Base-by-base conservation (phyloP, 2,797 vertebrate genomes). In the Astyanax mexicanus region DNA sequence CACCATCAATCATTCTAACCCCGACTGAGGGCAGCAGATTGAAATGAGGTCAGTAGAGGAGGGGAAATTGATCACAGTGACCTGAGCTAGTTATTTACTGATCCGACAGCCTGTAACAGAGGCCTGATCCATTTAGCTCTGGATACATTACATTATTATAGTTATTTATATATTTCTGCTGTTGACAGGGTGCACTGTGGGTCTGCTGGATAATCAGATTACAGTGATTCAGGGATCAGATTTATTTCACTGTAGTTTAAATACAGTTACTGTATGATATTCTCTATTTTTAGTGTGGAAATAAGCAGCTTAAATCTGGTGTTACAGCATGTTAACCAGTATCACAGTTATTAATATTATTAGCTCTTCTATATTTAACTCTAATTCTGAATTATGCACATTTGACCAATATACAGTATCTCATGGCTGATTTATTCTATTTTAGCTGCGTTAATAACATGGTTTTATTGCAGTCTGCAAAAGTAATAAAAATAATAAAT, bases 21-120 rank as follows among this genome's bases (percentile, higher is more conserved):
- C 61, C 54, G 61, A 5, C 19, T 19, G 25, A 65, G 40, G 74
- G 3, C 15, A 54, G 32, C 45, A 45, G 64, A 74, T 58, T 25
- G 1, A 60, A 86, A 83, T 35, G 55, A 86, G 81, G 77, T 83
- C 84, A 87, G 77, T 88, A 82, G 82, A 74, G 58, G 55, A 78
- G 35, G 49, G 51, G n/a, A 38, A 73, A 88, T 79, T 83, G 84
- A 91, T 90, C 74, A 52, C 74, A 88, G 69, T 76, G 64, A 45
- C 81, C 52, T 83, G 85, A 84, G 83, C 77, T 78, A 86, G 68
- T 83, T 83, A 81, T 37, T 64, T 35, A 66, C 11, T 72, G 15
- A 25, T 52, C 38, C 68, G 75, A 27, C 67, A 77, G 79, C 25
- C 19, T 35, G 45, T 54, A 67, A 79, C 68, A 64, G 29, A 21